A percentile compares a stretch with the other conserved stretches of the same genome.
Evolutionary conservation across 2,888 invertebrate species (phyloP).

Genomic region (Dromius quadrimaculatus): DNA sequence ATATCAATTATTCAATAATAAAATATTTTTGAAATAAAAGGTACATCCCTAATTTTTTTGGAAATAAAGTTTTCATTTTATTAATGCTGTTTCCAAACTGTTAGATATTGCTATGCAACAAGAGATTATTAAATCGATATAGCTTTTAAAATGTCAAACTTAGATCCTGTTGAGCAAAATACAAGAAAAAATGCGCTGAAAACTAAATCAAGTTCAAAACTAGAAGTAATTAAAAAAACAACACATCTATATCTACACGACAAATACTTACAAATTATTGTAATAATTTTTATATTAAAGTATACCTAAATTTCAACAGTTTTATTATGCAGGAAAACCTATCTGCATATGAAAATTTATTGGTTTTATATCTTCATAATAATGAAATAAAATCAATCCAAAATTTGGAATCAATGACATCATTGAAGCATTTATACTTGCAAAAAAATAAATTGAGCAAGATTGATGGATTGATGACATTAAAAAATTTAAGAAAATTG

Average conservation of each 20-base stretch:
- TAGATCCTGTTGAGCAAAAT: background rate
- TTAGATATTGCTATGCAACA: conserved; percentile 1
- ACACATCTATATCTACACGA: conserved; percentile 55
- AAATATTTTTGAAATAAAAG: too few species aligned
- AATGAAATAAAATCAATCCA: conserved; percentile 73
- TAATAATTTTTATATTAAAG: conserved; percentile 44
- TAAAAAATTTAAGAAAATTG: conserved; percentile 80
- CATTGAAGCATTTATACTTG: conserved; percentile 77
- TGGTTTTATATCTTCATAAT: conserved; percentile 74
- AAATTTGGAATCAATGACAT: conserved; percentile 69
- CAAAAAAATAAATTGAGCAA: conserved; percentile 84
- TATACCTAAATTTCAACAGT: background rate
- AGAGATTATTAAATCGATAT: conserved; percentile 20
- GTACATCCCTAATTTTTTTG: too few species aligned
- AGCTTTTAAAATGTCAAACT: conserved; percentile 21
- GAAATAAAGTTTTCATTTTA: too few species aligned
- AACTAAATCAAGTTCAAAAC: conserved; percentile 38
- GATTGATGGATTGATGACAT: conserved; percentile 77
- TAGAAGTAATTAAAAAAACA: conserved; percentile 48
- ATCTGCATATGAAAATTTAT: conserved; percentile 67
- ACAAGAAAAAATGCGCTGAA: background rate
- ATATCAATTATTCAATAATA: too few species aligned
- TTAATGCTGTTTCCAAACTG: too few species aligned
- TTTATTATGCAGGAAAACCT: conserved; percentile 62
- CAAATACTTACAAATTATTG: conserved; percentile 54